Evolutionary conservation across 1,140 invertebrate genomes (phyloP).

Genomic region (Brachionus koreanus): DNA sequence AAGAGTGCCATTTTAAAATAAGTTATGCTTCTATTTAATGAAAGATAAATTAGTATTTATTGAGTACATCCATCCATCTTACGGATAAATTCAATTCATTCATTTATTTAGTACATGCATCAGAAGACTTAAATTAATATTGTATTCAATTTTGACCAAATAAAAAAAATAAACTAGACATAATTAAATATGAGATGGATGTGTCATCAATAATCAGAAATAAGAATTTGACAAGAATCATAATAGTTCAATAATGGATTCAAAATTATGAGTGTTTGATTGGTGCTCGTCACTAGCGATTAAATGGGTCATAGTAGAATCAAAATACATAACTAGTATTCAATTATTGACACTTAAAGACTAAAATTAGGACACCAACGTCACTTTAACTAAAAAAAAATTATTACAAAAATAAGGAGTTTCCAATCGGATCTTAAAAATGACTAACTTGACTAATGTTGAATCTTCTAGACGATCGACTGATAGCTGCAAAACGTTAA

Average conservation of each 20-base stretch:
- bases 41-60: too few species aligned
- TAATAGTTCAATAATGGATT: not conserved
- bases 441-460: not conserved
- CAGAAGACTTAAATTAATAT: not conserved
- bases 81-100: not conserved
- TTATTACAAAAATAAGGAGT: too few species aligned
- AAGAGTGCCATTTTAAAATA: too few species aligned
- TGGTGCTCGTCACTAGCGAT: not conserved
- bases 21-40: too few species aligned
- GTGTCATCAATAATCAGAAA: not conserved
- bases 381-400: too few species aligned
- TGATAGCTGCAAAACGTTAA: not conserved
- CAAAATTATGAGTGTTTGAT: not conserved
- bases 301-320: not conserved
- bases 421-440: not conserved
- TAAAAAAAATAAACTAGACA: not conserved
- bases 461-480: not conserved
- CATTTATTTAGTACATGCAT: not conserved
- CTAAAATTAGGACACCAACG: not conserved
- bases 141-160: not conserved
- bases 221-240: not conserved
- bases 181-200: not conserved
- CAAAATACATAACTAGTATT: not conserved
- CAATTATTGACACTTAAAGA: not conserved
- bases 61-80: not conserved